Evolutionary conservation across 2,113 vertebrate genomes (phyloP).

Genomic region (Alethe castanea): DNA sequence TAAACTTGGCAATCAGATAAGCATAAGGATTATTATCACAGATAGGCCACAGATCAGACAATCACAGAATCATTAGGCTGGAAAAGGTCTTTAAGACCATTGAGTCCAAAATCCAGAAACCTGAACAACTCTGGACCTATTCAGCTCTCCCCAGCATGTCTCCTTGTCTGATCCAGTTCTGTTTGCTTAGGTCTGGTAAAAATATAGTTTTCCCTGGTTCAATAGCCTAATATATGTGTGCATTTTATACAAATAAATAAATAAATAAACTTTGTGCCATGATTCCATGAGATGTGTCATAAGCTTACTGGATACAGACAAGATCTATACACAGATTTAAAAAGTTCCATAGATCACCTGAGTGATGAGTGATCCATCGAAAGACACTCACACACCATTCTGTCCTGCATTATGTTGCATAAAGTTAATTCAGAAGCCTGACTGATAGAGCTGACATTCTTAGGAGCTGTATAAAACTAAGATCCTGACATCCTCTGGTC

Average conservation of each 20-base stretch:
- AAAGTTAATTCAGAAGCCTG: not conserved
- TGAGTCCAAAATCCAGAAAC: not conserved
- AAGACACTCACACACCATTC: not conserved
- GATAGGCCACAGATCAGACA: not conserved
- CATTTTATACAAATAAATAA: not conserved
- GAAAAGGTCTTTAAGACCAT: not conserved
- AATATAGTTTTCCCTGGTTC: not conserved
- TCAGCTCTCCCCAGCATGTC: rapidly evolving
- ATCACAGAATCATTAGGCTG: not conserved
- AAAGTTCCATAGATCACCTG: not conserved
- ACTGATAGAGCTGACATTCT: not conserved
- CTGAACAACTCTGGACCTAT: not conserved
- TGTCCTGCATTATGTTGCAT: not conserved
- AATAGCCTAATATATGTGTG: not conserved
- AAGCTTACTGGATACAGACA: not conserved
- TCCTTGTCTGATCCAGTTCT: not conserved
- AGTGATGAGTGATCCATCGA: not conserved
- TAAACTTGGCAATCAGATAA: not conserved
- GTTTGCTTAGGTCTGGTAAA: not conserved
- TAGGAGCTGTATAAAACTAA: not conserved
- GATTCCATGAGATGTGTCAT: not conserved
- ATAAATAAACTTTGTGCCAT: not conserved
- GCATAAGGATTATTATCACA: not conserved
- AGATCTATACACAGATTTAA: not conserved
- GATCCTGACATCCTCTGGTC: not conserved